A percentile compares a stretch with the other conserved stretches of the same genome.
These are phyloP conservation scores for Pelobates cultripes DNA, from an alignment of 2,797 vertebrate species.

Conservation along the genomic window DNA sequence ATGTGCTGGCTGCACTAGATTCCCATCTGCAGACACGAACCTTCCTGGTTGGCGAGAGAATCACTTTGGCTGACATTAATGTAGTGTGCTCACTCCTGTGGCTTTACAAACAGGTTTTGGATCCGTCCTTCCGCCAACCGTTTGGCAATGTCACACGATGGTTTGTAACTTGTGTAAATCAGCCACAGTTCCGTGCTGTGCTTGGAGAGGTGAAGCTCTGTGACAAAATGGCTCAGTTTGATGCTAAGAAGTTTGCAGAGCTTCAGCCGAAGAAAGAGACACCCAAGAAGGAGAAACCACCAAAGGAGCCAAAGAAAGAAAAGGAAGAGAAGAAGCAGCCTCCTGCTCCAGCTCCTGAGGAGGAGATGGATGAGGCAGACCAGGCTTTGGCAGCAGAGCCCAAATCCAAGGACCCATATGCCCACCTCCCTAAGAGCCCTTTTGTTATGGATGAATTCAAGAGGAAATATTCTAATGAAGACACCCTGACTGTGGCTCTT, in stretches of 20 bases:
- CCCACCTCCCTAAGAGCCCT: slow-evolving; percentile 82
- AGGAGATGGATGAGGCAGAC: slow-evolving; percentile 89
- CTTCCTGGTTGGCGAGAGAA: slow-evolving; percentile 88
- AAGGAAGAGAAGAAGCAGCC: slow-evolving; percentile 83
- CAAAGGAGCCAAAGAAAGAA: slow-evolving; percentile 81
- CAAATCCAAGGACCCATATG: slow-evolving; percentile 90
- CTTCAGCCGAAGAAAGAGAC: slow-evolving; percentile 88
- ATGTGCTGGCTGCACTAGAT: slow-evolving; percentile 77
- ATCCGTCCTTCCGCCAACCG: slow-evolving; percentile 88
- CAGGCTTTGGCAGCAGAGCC: slow-evolving; percentile 87
- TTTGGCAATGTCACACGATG: slow-evolving; percentile 86
- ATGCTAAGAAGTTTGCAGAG: slow-evolving; percentile 91
- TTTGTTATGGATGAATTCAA: slow-evolving; percentile 94
- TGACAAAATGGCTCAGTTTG: slow-evolving; percentile 90
- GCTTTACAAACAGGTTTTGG: slow-evolving; percentile 77
- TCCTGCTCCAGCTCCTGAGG: slow-evolving; percentile 65
- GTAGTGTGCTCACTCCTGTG: neutral
- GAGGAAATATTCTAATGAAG: slow-evolving; percentile 93
- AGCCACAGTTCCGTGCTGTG: slow-evolving; percentile 87
- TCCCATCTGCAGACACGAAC: slow-evolving; percentile 86
- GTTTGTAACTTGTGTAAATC: slow-evolving; percentile 91
- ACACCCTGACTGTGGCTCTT: slow-evolving; percentile 83
- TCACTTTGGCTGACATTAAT: slow-evolving; percentile 81
- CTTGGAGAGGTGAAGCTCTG: slow-evolving; percentile 90
- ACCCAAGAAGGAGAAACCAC: slow-evolving; percentile 85